Percentiles rank a stretch among this genome's conserved stretches.
These are phyloP conservation scores for Toxotes lorentzi DNA, from an alignment of 2,797 vertebrate species.

Conservation along the genomic window DNA sequence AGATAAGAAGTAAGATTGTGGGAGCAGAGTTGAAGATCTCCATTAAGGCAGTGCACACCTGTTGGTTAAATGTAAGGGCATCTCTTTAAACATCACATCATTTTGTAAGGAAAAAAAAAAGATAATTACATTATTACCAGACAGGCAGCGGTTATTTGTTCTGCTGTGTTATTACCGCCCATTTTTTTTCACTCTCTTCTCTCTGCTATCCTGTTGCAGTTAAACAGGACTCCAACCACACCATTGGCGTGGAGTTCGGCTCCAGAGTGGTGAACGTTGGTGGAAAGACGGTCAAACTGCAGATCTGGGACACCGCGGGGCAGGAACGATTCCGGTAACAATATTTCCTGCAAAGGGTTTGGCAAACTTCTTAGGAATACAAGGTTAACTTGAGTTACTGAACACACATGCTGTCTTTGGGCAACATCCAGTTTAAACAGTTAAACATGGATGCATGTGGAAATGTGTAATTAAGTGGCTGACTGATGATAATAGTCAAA, in stretches of 20 bases:
- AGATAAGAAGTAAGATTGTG: slow-evolving; percentile 16
- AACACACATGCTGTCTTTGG: slow-evolving; percentile 1
- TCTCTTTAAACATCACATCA: not conserved
- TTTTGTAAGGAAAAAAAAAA: not conserved
- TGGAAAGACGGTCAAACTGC: slow-evolving; percentile 94
- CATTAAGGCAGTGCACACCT: not conserved
- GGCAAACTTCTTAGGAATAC: not conserved
- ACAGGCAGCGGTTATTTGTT: not conserved
- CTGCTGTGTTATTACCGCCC: not conserved
- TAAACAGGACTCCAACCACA: slow-evolving; percentile 97
- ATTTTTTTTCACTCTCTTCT: not conserved
- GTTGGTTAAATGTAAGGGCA: not conserved
- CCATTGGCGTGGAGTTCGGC: slow-evolving; percentile 95
- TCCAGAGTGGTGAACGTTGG: slow-evolving; percentile 93
- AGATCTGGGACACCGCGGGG: slow-evolving; percentile 96
- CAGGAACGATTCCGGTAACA: slow-evolving; percentile 93
- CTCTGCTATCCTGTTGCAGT: slow-evolving; percentile 78
- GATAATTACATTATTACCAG: not conserved
- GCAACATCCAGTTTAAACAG: not conserved
- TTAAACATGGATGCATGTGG: not conserved
- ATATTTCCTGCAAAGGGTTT: slow-evolving; percentile 29
- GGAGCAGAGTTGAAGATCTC: slow-evolving; percentile 7
- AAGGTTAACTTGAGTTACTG: not conserved
- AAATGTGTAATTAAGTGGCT: not conserved
- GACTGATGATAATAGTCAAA: slow-evolving; percentile 4